These are phyloP conservation scores for Selenia dentaria DNA, from an alignment of 2,888 invertebrate genomes.

Conservation along the genomic window DNA sequence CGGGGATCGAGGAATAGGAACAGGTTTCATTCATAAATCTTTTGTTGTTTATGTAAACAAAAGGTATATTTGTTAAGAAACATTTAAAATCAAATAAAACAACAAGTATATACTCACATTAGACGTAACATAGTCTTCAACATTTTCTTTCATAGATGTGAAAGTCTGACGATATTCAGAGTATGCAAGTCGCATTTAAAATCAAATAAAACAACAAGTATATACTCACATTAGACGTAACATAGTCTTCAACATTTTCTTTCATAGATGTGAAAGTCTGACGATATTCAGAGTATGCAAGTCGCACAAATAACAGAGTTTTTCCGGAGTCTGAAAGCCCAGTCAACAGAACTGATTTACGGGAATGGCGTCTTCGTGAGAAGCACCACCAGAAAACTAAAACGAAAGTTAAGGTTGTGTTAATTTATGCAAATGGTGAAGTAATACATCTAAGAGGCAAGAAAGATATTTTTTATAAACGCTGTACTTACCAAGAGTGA, in stretches of 20 bases:
- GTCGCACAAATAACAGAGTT: constrained; percentile 92
- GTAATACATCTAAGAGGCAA: too few relatives aligned
- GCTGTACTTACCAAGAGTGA: constrained; percentile 75
- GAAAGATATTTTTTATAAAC: too few relatives aligned
- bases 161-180: constrained; percentile 90
- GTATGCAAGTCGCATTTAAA: constrained; percentile 90
- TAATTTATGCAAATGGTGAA: too few relatives aligned
- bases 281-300: constrained; percentile 88
- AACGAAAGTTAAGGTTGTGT: too few relatives aligned
- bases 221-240: constrained; percentile 87
- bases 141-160: constrained; percentile 95
- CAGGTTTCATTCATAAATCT: too few relatives aligned
- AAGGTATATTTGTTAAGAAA: too few relatives aligned
- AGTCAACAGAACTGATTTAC: constrained; percentile 89
- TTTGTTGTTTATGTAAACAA: too few relatives aligned
- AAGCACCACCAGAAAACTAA: constrained; percentile 86
- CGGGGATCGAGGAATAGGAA: too few relatives aligned
- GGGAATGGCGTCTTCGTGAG: constrained; percentile 82
- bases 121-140: constrained; percentile 86
- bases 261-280: constrained; percentile 95
- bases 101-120: too few relatives aligned
- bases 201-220: too few relatives aligned
- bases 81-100: too few relatives aligned
- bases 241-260: constrained; percentile 91
- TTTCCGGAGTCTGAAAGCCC: constrained; percentile 97